phyloP scores from a whole-genome alignment of 2,113 vertebrate species.

The Rana temporaria region DNA sequence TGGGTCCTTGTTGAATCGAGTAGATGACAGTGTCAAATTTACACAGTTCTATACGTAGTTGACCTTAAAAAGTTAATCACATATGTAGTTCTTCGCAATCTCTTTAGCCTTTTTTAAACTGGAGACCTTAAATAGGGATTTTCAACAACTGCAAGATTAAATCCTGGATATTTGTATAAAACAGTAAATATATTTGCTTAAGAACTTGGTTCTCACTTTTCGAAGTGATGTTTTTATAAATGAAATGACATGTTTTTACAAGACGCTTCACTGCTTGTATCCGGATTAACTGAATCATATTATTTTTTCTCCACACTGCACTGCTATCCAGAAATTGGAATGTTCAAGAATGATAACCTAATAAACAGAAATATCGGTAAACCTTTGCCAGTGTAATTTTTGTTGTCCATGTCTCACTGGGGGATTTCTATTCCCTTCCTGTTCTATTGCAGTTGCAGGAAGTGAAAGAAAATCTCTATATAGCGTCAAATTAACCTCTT shows the following conservation, averaged over 20 bases:
- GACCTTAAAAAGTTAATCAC: slow-evolving; percentile 9
- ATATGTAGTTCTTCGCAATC: slow-evolving; percentile 4
- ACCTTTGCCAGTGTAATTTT: too few species aligned
- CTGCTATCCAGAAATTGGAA: too few species aligned
- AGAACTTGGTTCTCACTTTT: neutral
- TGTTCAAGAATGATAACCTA: too few species aligned
- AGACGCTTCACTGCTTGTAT: neutral
- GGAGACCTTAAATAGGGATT: slow-evolving; percentile 8
- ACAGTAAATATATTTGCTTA: neutral
- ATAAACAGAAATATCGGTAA: too few species aligned
- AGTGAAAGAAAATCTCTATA: too few species aligned
- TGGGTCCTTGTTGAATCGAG: neutral
- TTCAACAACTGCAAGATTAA: slow-evolving; percentile 5
- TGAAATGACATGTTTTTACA: slow-evolving; percentile 30
- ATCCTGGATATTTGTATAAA: slow-evolving; percentile 22
- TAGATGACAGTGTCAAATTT: neutral
- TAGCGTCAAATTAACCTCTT: too few species aligned
- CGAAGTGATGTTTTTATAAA: slow-evolving; percentile 7
- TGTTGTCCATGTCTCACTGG: too few species aligned
- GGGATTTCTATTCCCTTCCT: too few species aligned
- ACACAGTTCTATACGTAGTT: neutral
- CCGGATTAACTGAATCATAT: neutral
- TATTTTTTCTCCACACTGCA: neutral
- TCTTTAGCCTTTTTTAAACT: slow-evolving; percentile 22
- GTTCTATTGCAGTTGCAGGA: too few species aligned